Evolutionary conservation across 2,797 vertebrate species (phyloP).

Genomic region (Myotis planiceps): DNA sequence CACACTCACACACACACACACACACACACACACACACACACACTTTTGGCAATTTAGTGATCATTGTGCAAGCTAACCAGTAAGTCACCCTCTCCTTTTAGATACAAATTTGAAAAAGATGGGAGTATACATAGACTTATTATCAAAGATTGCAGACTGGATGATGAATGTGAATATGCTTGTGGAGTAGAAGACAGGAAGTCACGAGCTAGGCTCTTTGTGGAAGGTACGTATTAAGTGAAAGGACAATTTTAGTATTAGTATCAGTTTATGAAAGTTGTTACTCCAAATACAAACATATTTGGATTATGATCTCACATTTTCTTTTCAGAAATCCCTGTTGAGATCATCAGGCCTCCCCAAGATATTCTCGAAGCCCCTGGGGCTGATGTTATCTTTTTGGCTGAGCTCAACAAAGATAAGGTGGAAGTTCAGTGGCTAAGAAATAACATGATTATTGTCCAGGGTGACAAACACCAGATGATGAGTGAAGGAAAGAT

Average conservation of each 20-base stretch:
- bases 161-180: slow-evolving; percentile 98
- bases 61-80: slow-evolving; percentile 63
- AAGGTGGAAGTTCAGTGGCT: slow-evolving; percentile 97
- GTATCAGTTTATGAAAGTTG: not conserved
- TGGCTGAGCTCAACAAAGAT: slow-evolving; percentile 97
- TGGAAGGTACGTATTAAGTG: slow-evolving; percentile 91
- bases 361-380: slow-evolving; percentile 94
- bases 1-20: no score
- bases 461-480: slow-evolving; percentile 98
- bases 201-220: slow-evolving; percentile 96
- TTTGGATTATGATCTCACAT: slow-evolving; percentile 41
- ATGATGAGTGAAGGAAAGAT: slow-evolving; percentile 99
- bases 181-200: slow-evolving; percentile 97
- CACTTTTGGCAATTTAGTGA: not conserved
- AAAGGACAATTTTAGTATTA: slow-evolving; percentile 27
- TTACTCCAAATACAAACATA: not conserved
- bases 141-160: slow-evolving; percentile 96
- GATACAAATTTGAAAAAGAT: slow-evolving; percentile 95
- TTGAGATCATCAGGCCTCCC: slow-evolving; percentile 96
- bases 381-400: slow-evolving; percentile 94
- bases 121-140: slow-evolving; percentile 93
- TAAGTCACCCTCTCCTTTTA: slow-evolving; percentile 69
- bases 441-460: slow-evolving; percentile 97
- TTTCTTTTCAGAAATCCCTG: slow-evolving; percentile 92
- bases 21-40: no score